These are phyloP conservation scores for Drosophila rellima DNA, from an alignment of 2,888 invertebrate species.

Conservation along the genomic window DNA sequence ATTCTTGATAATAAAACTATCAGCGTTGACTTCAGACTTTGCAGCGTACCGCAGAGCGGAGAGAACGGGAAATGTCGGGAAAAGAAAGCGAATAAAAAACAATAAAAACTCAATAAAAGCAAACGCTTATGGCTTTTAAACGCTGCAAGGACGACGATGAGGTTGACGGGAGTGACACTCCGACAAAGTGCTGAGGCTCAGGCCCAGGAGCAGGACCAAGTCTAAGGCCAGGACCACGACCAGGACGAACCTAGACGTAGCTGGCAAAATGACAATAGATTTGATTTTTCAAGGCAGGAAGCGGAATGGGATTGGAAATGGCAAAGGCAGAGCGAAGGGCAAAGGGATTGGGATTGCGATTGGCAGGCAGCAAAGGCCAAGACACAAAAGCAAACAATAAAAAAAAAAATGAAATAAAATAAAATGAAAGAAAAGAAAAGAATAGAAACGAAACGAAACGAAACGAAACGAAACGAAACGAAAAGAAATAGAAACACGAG, in stretches of 20 bases:
- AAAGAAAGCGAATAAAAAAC: constrained; percentile 69
- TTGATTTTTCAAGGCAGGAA: constrained; percentile 71
- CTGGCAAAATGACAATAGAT: constrained; percentile 81
- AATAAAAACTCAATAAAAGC: constrained; percentile 80
- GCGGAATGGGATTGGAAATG: constrained; percentile 46
- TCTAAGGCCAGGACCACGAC: constrained; percentile 13
- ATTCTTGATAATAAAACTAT: constrained; percentile 78
- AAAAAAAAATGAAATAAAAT: constrained; percentile 39
- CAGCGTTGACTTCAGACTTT: constrained; percentile 43
- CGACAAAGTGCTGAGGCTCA: constrained; percentile 65
- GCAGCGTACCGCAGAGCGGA: constrained; percentile 15
- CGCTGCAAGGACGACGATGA: constrained; percentile 55
- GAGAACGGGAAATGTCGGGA: constrained; percentile 15
- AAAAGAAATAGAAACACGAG: constrained; percentile 50
- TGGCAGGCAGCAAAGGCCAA: constrained; percentile 67
- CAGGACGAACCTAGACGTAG: constrained; percentile 58
- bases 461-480: constrained; percentile 39
- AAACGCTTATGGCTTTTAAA: constrained; percentile 77
- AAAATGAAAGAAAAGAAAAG: constrained; percentile 42
- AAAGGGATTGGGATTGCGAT: constrained; percentile 37
- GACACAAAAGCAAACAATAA: constrained; percentile 79
- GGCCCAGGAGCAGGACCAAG: constrained; percentile 24
- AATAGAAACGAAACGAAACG: constrained; percentile 31
- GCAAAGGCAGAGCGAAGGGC: constrained; percentile 21
- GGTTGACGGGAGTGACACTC: constrained; percentile 55